Percentiles rank a stretch among this genome's conserved stretches.
phyloP scores from a whole-genome alignment of 2,888 invertebrate genomes.

The Noctuana brunneofusca region DNA sequence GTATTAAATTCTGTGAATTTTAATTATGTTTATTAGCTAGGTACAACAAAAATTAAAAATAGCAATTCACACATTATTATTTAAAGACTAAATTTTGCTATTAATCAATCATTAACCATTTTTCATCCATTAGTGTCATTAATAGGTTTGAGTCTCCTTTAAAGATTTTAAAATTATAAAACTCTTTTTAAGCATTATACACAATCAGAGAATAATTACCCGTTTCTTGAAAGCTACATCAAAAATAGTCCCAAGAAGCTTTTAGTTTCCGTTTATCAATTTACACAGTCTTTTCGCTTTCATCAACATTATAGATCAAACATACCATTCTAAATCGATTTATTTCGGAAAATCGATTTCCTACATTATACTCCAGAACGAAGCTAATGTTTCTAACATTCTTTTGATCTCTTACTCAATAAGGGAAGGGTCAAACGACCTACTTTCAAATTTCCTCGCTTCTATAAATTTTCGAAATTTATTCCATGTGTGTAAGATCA shows the following conservation, averaged over 20 bases:
- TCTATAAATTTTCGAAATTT: constrained; percentile 17
- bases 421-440: constrained; percentile 19
- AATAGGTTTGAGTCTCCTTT: too few species aligned
- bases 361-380: constrained; percentile 1
- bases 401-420: constrained; percentile 17
- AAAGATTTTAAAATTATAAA: too few species aligned
- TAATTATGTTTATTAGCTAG: too few species aligned
- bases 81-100: too few species aligned
- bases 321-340: constrained; percentile 9
- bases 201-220: too few species aligned
- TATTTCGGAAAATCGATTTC: constrained; percentile 8
- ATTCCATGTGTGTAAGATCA: constrained; percentile 18
- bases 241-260: neutral
- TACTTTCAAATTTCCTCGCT: constrained; percentile 9
- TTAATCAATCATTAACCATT: too few species aligned
- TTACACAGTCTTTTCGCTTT: neutral
- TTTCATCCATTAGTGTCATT: too few species aligned
- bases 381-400: constrained; percentile 13
- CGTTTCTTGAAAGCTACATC: too few species aligned
- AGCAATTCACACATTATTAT: too few species aligned
- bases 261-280: neutral
- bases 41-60: too few species aligned
- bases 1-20: too few species aligned
- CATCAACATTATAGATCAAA: neutral
- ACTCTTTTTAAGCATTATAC: too few species aligned